Evolutionary conservation across 2,113 vertebrate species (phyloP), one percentile per base, ranked within the genome.

Genomic region (Blennius ocellaris): DNA sequence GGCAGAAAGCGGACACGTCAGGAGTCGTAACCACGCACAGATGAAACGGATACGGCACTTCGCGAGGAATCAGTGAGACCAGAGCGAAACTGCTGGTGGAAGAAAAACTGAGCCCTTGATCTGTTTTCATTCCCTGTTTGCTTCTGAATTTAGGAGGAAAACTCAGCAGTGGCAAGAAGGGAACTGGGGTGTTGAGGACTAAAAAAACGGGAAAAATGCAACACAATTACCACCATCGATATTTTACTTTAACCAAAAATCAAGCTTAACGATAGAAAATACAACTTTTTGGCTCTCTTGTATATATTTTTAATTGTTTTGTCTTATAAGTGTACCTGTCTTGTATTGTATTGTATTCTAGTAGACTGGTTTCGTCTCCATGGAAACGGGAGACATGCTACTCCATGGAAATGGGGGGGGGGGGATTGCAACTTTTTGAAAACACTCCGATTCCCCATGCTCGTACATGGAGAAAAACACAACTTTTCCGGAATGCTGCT

Each of bases 101-200:
- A 58, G 44, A 50, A 76, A 50, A 76, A 53, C 6, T 16, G 61
- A 82, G 65, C 39, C 7, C 11, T 0, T 11, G 60, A n/a, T 45
- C 57, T 57, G 60, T 70, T 80, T 80, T 62, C 41, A 16, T 69
- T 78, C 56, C 21, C 1, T 76, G 60, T 84, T 86, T 81, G 74
- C 71, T 73, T 81, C 79, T 80, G 56, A 85, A 85, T 76, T 76
- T 61, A 80, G 43, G 10, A 44, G 49, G 48, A n/a, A 51, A 69
- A 64, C 52, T 44, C 54, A 47, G 36, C 58, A 17, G 62, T 44
- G 69, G 69, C 69, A 69, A 64, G 43, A 61, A 53, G 11, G 69
- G 51, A 69, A 81, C 63, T 74, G 55, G 62, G 60, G 58, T 62
- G 62, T 76, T 41, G 49, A 70, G 51, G 69, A 80, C 48, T 45